Evolutionary conservation across 2,888 invertebrate species (phyloP).

Genomic region (Tachina lurida): DNA sequence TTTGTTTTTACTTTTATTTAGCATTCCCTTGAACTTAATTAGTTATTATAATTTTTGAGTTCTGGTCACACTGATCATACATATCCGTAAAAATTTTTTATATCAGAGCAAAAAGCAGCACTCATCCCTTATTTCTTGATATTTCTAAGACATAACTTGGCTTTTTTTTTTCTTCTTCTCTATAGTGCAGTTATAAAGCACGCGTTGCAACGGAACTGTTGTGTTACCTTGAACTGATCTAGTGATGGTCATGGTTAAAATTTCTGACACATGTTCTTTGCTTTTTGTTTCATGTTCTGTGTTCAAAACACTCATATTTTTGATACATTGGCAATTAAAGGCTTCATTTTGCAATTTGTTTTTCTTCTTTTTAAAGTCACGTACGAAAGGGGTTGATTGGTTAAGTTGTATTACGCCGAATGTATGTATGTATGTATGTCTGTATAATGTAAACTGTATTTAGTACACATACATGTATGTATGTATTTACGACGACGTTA

Average conservation of each 20-base stretch:
- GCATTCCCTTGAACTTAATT: no score
- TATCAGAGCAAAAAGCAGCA: background rate
- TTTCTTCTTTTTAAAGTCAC: no score
- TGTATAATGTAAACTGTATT: no score
- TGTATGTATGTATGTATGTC: no score
- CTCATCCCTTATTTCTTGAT: background rate
- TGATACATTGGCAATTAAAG: no score
- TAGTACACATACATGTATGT: no score
- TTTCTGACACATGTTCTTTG: conserved; percentile 43
- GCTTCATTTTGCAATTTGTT: no score
- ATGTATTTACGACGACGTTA: no score
- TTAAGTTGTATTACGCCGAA: no score
- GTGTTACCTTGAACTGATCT: conserved; percentile 66
- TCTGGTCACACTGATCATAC: background rate
- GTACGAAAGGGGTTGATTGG: no score
- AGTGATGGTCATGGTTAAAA: conserved; percentile 49
- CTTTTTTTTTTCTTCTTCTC: conserved; percentile 7
- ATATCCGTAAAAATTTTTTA: background rate
- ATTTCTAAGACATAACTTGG: background rate
- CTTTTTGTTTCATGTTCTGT: background rate
- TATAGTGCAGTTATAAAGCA: conserved; percentile 32
- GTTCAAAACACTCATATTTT: no score
- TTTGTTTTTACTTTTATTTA: no score
- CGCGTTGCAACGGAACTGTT: conserved; percentile 65
- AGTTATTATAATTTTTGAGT: background rate